Conservation (phyloP, 1,140 invertebrate species). For the Zaprionus ghesquierei region DNA sequence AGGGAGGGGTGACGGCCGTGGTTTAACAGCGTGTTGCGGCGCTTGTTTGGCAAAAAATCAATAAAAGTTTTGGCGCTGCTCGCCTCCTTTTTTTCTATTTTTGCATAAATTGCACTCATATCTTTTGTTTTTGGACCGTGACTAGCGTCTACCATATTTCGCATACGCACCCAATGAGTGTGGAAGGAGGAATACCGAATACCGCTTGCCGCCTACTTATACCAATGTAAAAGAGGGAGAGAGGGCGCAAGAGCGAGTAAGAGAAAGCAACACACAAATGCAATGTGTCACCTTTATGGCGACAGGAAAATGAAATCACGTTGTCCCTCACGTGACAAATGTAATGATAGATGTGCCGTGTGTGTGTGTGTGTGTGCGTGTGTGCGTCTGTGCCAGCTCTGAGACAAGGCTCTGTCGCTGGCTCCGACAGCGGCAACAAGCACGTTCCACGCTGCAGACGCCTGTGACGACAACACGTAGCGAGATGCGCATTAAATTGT, state of each 20-base stretch:
- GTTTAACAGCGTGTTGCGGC: slow-evolving; percentile 56
- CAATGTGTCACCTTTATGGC: slow-evolving; percentile 81
- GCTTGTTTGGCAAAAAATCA: slow-evolving; percentile 60
- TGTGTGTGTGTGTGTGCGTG: slow-evolving; percentile 16
- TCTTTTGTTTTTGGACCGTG: slow-evolving; percentile 20
- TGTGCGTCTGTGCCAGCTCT: slow-evolving; percentile 9
- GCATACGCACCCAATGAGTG: slow-evolving; percentile 47
- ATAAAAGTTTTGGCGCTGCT: slow-evolving; percentile 31
- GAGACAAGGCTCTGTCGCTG: neutral
- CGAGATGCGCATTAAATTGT: slow-evolving; percentile 80
- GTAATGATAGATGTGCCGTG: slow-evolving; percentile 70
- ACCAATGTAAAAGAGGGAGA: neutral
- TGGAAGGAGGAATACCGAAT: slow-evolving; percentile 7
- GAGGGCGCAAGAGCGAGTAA: neutral
- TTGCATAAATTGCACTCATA: slow-evolving; percentile 44
- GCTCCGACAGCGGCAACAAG: slow-evolving; percentile 19
- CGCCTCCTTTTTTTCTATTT: neutral
- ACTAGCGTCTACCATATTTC: slow-evolving; percentile 52
- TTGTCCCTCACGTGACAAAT: slow-evolving; percentile 79
- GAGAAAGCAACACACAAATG: slow-evolving; percentile 41
- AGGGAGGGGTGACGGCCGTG: slow-evolving; percentile 28
- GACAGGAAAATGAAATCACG: slow-evolving; percentile 80
- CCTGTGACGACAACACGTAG: slow-evolving; percentile 75
- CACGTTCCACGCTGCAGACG: slow-evolving; percentile 61
- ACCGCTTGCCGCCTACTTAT: neutral